A percentile compares a stretch with the other conserved stretches of the same genome.
These are phyloP conservation scores for Tricholaema leucomelas DNA, from an alignment of 2,113 vertebrate species.

Conservation along the genomic window DNA sequence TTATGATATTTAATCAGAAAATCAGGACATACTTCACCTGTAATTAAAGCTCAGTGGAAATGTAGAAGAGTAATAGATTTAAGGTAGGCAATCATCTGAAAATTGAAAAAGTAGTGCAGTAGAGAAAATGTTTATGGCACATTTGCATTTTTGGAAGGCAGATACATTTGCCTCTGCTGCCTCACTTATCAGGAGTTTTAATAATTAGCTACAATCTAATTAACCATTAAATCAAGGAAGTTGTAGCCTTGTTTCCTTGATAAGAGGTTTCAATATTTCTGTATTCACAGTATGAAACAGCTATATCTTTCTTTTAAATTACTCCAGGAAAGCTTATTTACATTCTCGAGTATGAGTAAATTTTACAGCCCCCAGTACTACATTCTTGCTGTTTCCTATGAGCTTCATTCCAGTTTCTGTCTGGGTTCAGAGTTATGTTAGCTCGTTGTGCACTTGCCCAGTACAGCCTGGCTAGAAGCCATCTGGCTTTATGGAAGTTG, in stretches of 20 bases:
- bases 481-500: background rate
- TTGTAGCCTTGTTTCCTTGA: background rate
- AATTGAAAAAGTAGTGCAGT: conserved; percentile 17
- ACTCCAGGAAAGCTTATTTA: background rate
- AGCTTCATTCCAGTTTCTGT: background rate
- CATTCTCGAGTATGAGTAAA: background rate
- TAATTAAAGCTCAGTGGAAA: conserved; percentile 58
- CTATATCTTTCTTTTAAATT: conserved; percentile 13
- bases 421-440: background rate
- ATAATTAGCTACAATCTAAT: conserved; percentile 63
- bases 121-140: conserved; percentile 41
- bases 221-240: conserved; percentile 59
- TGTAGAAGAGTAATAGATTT: background rate
- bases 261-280: conserved; percentile 16
- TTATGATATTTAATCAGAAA: conserved; percentile 50
- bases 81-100: conserved; percentile 36
- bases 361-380: background rate
- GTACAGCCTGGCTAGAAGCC: background rate
- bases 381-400: background rate
- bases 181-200: conserved; percentile 45
- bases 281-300: background rate
- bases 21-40: conserved; percentile 47
- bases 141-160: conserved; percentile 54
- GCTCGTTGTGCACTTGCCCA: background rate
- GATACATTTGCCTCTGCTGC: conserved; percentile 10